Evolutionary conservation across 2,888 invertebrate genomes (phyloP).

Genomic region (Litoditis marina): DNA sequence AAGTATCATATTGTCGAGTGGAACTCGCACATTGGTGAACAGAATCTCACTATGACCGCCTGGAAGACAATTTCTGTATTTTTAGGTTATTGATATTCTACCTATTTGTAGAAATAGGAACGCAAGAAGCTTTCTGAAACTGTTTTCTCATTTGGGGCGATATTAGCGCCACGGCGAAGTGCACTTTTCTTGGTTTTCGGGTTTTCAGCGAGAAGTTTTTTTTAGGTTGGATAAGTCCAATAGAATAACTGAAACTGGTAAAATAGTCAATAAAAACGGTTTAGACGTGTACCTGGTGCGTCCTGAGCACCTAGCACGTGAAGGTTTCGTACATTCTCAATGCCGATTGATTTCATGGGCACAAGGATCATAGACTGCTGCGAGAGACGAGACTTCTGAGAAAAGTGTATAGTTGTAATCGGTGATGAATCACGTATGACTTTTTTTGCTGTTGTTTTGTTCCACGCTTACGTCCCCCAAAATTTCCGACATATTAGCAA

Average conservation of each 20-base stretch:
- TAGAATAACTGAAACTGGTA: too few relatives aligned
- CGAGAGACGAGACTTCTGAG: conserved; percentile 57
- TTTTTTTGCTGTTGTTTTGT: too few relatives aligned
- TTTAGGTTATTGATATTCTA: neutral
- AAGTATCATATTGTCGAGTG: conserved; percentile 63
- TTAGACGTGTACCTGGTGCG: conserved; percentile 62
- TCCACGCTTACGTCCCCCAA: too few relatives aligned
- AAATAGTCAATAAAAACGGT: too few relatives aligned
- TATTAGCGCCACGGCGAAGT: too few relatives aligned
- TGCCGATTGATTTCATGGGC: conserved; percentile 65
- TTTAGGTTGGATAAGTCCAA: too few relatives aligned
- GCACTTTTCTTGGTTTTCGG: too few relatives aligned
- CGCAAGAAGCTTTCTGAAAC: neutral
- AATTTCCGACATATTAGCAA: too few relatives aligned
- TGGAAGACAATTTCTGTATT: conserved; percentile 30
- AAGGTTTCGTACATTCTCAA: conserved; percentile 64
- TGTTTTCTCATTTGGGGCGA: too few relatives aligned
- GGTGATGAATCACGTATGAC: too few relatives aligned
- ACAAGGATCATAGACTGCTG: conserved; percentile 66
- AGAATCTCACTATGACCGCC: conserved; percentile 65
- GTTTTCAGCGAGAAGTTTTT: too few relatives aligned
- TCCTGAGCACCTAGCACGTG: conserved; percentile 64
- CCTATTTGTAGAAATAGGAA: neutral
- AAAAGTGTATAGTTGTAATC: neutral
- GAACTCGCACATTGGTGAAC: conserved; percentile 65